Evolutionary conservation across 2,888 invertebrate genomes (phyloP).

Genomic region (Phytoseiulus persimilis): DNA sequence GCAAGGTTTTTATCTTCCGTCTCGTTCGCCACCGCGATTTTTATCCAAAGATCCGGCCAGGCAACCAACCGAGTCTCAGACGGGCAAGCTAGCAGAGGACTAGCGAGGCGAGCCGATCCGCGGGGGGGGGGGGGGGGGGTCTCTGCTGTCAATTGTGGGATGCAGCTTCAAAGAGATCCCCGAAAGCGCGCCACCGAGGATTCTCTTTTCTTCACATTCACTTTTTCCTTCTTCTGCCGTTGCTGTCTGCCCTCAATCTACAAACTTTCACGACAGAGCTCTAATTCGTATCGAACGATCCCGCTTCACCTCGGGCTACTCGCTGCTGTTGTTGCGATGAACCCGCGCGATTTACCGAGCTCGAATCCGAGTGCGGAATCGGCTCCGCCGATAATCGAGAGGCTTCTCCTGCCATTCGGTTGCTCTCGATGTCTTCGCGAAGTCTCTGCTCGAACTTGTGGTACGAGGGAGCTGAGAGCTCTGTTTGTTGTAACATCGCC

Average conservation of each 20-base stretch:
- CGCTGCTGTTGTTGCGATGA: not conserved
- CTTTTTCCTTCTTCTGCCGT: not conserved
- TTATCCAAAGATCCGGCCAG: not conserved
- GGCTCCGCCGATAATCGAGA: too few relatives aligned
- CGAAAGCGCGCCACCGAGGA: not conserved
- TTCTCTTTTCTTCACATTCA: slow-evolving; percentile 5
- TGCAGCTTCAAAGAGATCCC: slow-evolving; percentile 5
- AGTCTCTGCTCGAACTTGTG: too few relatives aligned
- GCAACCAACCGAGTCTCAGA: not conserved
- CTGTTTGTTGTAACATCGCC: too few relatives aligned
- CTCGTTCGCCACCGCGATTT: not conserved
- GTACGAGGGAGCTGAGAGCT: too few relatives aligned
- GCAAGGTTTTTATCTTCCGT: slow-evolving; percentile 5
- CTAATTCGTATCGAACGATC: not conserved
- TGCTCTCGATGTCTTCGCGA: too few relatives aligned
- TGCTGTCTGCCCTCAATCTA: not conserved
- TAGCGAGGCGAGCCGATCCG: not conserved
- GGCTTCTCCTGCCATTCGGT: too few relatives aligned
- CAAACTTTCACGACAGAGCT: not conserved
- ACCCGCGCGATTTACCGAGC: too few relatives aligned
- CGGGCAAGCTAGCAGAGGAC: not conserved
- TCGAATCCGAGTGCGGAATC: too few relatives aligned
- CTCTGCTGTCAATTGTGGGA: not conserved
- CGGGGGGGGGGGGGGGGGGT: not conserved
- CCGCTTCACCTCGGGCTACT: not conserved